phyloP scores from a whole-genome alignment of 2,888 invertebrate species.

The Nematopogon swammerdamellus region DNA sequence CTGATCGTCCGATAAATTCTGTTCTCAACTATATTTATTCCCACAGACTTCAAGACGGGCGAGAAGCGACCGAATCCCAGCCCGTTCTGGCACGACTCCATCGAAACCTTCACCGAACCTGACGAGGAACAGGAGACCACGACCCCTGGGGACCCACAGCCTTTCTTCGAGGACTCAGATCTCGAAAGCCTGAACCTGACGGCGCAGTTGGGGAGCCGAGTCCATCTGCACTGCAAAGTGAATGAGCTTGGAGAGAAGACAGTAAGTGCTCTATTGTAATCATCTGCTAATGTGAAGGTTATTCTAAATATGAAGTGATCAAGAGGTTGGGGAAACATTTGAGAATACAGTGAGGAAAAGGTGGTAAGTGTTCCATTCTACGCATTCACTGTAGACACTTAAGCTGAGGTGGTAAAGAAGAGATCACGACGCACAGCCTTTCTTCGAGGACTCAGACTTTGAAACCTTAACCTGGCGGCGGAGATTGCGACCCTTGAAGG shows the following conservation, averaged over 20 bases:
- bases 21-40: conserved; percentile 4
- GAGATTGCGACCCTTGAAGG: conserved; percentile 63
- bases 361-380: too few relatives aligned
- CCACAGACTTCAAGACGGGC: conserved; percentile 41
- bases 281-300: neutral
- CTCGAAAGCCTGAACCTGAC: conserved; percentile 65
- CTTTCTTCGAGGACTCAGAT: conserved; percentile 66
- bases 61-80: conserved; percentile 39
- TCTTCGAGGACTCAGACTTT: conserved; percentile 64
- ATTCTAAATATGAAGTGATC: too few relatives aligned
- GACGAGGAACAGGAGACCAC: conserved; percentile 44
- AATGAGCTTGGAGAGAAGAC: conserved; percentile 69
- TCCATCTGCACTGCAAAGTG: conserved; percentile 64
- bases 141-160: conserved; percentile 66
- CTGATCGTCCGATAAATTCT: too few relatives aligned
- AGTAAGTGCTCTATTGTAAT: conserved; percentile 37
- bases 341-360: too few relatives aligned
- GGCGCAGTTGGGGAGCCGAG: conserved; percentile 61
- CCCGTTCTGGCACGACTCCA: conserved; percentile 35
- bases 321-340: too few relatives aligned
- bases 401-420: conserved; percentile 37
- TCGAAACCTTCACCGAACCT: conserved; percentile 37
- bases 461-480: conserved; percentile 64
- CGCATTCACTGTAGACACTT: too few relatives aligned
- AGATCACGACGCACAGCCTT: conserved; percentile 64